phyloP scores from a whole-genome alignment of 2,113 vertebrate genomes.

The Prionailurus bengalensis region DNA sequence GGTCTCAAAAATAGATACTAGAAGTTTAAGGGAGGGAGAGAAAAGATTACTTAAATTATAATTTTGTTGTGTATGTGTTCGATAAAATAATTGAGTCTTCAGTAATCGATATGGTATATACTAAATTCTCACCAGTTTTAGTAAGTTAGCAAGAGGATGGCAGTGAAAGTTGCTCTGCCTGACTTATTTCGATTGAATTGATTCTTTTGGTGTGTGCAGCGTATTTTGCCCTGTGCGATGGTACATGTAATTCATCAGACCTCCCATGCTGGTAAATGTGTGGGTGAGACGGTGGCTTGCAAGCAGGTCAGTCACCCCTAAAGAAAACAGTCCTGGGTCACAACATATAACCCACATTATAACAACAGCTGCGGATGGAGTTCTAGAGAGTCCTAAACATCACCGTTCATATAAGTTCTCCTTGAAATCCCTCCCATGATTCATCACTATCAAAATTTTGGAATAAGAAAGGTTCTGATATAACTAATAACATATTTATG shows the following conservation, averaged over 20 bases:
- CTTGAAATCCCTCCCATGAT: neutral
- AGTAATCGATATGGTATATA: neutral
- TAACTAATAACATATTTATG: constrained; percentile 62
- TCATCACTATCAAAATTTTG: neutral
- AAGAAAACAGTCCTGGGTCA: constrained; percentile 83
- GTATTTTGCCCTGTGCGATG: constrained; percentile 24
- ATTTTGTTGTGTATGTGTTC: neutral
- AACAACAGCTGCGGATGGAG: constrained; percentile 69
- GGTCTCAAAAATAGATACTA: neutral
- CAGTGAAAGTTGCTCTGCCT: neutral
- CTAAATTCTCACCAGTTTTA: neutral
- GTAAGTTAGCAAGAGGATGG: neutral
- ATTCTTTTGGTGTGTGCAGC: neutral
- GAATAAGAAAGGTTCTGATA: neutral
- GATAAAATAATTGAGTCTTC: neutral
- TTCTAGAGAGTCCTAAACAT: constrained; percentile 58
- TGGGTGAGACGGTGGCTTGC: constrained; percentile 70
- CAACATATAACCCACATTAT: constrained; percentile 70
- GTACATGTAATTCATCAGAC: constrained; percentile 40
- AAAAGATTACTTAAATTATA: neutral
- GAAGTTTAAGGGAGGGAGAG: neutral
- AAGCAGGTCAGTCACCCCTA: constrained; percentile 70
- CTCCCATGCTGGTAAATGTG: constrained; percentile 73
- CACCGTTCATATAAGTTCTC: neutral
- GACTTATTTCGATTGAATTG: neutral